phyloP scores from a whole-genome alignment of 2,888 invertebrate species.

The Catocala fraxini region DNA sequence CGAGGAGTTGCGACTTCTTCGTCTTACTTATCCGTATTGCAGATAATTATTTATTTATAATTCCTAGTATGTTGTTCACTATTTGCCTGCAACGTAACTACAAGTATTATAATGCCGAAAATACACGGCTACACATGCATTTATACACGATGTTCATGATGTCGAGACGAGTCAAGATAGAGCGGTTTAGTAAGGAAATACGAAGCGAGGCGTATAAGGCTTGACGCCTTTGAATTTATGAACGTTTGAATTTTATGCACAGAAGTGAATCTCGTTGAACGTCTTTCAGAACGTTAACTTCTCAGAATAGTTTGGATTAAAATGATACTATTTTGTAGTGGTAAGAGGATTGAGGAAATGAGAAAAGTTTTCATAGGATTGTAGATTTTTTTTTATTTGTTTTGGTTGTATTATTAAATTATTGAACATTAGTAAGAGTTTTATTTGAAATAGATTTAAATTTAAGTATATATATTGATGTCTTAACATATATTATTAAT shows the following conservation, averaged over 20 bases:
- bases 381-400: too few relatives aligned
- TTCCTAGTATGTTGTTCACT: neutral
- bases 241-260: slow-evolving; percentile 45
- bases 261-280: slow-evolving; percentile 26
- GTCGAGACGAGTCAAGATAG: slow-evolving; percentile 52
- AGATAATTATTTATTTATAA: neutral
- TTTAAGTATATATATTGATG: too few relatives aligned
- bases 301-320: slow-evolving; percentile 13
- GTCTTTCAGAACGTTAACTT: slow-evolving; percentile 9
- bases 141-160: slow-evolving; percentile 54
- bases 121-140: slow-evolving; percentile 47
- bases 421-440: too few relatives aligned
- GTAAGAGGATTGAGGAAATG: too few relatives aligned
- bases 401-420: too few relatives aligned
- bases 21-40: too few relatives aligned
- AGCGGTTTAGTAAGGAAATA: slow-evolving; percentile 52
- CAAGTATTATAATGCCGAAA: slow-evolving; percentile 26
- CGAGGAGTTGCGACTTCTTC: too few relatives aligned
- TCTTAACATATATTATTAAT: too few relatives aligned
- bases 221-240: slow-evolving; percentile 53
- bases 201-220: slow-evolving; percentile 37
- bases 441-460: too few relatives aligned
- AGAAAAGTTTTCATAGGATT: too few relatives aligned
- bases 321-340: neutral
- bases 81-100: slow-evolving; percentile 25